These are phyloP conservation scores for Meta bourneti DNA, from an alignment of 2,888 invertebrate species.

Conservation along the genomic window DNA sequence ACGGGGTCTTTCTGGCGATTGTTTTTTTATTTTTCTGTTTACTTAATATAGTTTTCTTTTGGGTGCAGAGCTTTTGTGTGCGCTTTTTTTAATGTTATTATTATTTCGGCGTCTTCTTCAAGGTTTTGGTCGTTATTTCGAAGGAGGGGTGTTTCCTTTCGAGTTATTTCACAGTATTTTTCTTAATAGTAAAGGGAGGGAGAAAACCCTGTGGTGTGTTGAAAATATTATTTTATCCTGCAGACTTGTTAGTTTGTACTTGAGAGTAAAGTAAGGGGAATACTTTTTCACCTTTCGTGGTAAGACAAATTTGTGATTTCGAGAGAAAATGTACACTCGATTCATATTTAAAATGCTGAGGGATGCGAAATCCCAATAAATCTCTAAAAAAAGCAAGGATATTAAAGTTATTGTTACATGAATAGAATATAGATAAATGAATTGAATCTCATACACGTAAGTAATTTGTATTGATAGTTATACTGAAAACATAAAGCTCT, in stretches of 20 bases:
- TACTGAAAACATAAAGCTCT: too few relatives aligned
- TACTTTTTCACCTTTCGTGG: not conserved
- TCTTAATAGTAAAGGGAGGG: slow-evolving; percentile 27
- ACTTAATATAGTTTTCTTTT: slow-evolving; percentile 66
- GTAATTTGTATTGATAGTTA: too few relatives aligned
- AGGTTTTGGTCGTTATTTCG: slow-evolving; percentile 56
- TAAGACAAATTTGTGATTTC: not conserved
- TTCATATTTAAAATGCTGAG: too few relatives aligned
- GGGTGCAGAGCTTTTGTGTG: slow-evolving; percentile 10
- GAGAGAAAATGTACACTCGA: too few relatives aligned
- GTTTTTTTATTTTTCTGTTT: slow-evolving; percentile 48
- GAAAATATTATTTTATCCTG: slow-evolving; percentile 38
- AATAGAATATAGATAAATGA: too few relatives aligned
- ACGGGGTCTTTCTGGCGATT: slow-evolving; percentile 1
- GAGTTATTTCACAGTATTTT: slow-evolving; percentile 29
- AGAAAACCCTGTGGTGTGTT: not conserved
- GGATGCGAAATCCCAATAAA: too few relatives aligned
- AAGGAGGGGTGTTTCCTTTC: not conserved
- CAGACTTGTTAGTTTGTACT: slow-evolving; percentile 30
- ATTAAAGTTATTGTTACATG: too few relatives aligned
- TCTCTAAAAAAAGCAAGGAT: too few relatives aligned
- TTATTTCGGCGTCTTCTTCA: not conserved
- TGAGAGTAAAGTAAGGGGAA: not conserved
- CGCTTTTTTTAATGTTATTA: slow-evolving; percentile 20
- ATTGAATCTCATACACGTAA: too few relatives aligned